Percentiles rank a stretch among this genome's conserved stretches.
Conservation (phyloP, 2,797 vertebrate genomes). For the Platyrinchus mystaceus region DNA sequence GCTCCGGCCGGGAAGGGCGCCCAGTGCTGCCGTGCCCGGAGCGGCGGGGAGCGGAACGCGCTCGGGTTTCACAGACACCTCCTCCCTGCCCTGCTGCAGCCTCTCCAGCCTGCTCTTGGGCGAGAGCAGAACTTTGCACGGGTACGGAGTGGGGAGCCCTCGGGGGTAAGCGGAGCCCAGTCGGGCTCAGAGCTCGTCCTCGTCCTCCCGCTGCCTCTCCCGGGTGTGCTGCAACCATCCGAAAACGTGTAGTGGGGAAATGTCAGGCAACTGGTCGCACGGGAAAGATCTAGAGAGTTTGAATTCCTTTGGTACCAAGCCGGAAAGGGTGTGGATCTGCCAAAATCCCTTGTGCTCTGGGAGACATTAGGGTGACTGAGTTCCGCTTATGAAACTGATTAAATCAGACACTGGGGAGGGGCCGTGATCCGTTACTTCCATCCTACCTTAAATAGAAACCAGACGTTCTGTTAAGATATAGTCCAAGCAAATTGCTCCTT, state of each 20-base stretch:
- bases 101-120: not conserved
- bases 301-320: not conserved
- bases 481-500: not conserved
- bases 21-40: not conserved
- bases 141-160: not conserved
- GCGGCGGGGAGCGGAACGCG: not conserved
- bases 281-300: conserved; percentile 19
- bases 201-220: not conserved
- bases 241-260: not conserved
- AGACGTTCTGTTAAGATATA: conserved; percentile 1
- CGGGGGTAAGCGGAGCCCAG: not conserved
- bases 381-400: conserved; percentile 58
- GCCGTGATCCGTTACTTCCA: conserved; percentile 11
- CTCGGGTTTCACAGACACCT: not conserved
- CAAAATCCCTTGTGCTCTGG: conserved; percentile 21
- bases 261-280: not conserved
- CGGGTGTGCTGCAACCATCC: not conserved
- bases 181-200: not conserved
- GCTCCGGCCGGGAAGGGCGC: not conserved
- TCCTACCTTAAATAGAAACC: conserved; percentile 55
- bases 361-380: conserved; percentile 29
- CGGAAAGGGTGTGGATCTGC: conserved; percentile 22
- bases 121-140: not conserved
- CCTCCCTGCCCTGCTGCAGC: not conserved
- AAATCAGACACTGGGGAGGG: conserved; percentile 33